phyloP scores from a whole-genome alignment of 2,888 invertebrate genomes.

The Phania funesta region DNA sequence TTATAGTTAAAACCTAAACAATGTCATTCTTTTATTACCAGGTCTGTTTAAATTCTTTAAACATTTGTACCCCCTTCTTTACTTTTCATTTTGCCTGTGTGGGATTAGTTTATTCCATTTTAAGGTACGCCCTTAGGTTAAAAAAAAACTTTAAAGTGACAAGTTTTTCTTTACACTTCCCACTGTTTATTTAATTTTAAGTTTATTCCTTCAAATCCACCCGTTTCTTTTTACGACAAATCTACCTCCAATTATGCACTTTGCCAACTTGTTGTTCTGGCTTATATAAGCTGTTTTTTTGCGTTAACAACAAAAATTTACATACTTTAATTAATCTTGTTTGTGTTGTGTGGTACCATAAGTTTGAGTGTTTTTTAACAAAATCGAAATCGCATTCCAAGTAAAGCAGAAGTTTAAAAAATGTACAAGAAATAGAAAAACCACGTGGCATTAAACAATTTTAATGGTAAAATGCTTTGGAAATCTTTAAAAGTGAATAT shows the following conservation, averaged over 20 bases:
- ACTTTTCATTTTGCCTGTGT: too few species aligned
- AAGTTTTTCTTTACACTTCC: not conserved
- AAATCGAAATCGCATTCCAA: conserved; percentile 11
- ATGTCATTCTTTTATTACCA: too few species aligned
- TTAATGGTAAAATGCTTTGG: too few species aligned
- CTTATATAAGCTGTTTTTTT: conserved; percentile 13
- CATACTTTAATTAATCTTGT: conserved; percentile 79
- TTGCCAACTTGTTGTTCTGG: conserved; percentile 4
- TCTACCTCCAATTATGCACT: conserved; percentile 41
- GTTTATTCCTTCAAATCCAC: conserved; percentile 35
- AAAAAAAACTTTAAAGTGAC: not conserved
- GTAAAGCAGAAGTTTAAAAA: too few species aligned
- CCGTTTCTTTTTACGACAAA: conserved; percentile 2
- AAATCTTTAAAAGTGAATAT: too few species aligned
- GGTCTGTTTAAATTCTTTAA: too few species aligned
- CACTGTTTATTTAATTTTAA: conserved; percentile 55
- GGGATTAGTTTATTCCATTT: not conserved
- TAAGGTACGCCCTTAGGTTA: not conserved
- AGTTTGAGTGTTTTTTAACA: not conserved
- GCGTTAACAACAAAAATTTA: conserved; percentile 72
- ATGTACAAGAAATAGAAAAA: too few species aligned
- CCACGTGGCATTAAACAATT: too few species aligned
- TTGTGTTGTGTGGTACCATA: conserved; percentile 70
- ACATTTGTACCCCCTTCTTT: too few species aligned
- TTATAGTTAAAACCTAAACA: too few species aligned